These are phyloP conservation scores for Lymantria dispar DNA, from an alignment of 2,888 invertebrate genomes.

Conservation along the genomic window DNA sequence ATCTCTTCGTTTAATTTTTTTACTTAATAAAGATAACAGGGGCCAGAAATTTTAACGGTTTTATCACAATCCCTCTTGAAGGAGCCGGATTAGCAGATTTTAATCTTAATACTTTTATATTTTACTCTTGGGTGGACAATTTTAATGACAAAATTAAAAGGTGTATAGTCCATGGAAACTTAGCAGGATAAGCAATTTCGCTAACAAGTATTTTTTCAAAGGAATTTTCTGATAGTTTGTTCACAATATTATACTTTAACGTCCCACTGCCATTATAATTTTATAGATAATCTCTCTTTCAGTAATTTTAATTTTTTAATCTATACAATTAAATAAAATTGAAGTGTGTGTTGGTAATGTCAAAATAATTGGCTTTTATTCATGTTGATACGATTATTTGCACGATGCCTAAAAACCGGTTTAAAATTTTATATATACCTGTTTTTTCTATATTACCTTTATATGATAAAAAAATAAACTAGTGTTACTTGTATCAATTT, in stretches of 20 bases:
- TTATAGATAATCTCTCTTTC: no score
- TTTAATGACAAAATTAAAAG: conserved; percentile 27
- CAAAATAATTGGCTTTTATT: no score
- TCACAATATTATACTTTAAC: neutral
- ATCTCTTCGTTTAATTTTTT: conserved; percentile 11
- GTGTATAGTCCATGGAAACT: conserved; percentile 5
- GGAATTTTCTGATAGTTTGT: neutral
- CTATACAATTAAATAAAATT: no score
- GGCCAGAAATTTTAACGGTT: conserved; percentile 20
- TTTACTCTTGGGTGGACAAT: conserved; percentile 23
- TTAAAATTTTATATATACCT: no score
- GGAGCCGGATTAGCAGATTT: conserved; percentile 41
- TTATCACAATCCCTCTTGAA: conserved; percentile 26
- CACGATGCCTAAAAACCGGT: no score
- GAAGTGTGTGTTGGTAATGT: no score
- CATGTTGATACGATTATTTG: no score
- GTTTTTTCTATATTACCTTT: no score
- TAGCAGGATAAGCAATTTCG: conserved; percentile 8
- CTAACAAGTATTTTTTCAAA: neutral
- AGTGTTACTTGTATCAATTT: no score
- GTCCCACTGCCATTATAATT: no score
- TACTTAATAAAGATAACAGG: conserved; percentile 26
- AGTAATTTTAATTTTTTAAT: no score
- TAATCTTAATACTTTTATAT: conserved; percentile 37
- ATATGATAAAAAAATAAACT: no score